phyloP scores from a whole-genome alignment of 2,888 invertebrate species.

The Drymonia ruficornis region DNA sequence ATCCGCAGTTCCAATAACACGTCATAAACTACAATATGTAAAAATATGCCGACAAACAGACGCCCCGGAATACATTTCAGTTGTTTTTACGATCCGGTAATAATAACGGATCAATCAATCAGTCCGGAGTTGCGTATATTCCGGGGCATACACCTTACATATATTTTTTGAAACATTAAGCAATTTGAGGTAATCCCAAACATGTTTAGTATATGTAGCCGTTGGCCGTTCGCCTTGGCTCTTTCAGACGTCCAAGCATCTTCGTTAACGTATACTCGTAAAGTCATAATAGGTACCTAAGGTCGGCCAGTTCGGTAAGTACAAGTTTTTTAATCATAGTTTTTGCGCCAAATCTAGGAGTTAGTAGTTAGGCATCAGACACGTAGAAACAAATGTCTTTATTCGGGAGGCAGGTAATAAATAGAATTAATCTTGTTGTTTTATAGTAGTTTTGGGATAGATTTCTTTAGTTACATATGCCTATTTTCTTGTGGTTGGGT shows the following conservation, averaged over 20 bases:
- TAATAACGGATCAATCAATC: slow-evolving; percentile 55
- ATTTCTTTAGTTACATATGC: background rate
- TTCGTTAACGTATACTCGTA: too few species aligned
- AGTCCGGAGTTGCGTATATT: slow-evolving; percentile 32
- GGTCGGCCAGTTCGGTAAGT: slow-evolving; percentile 51
- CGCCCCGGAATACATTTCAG: slow-evolving; percentile 38
- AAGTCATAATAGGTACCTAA: too few species aligned
- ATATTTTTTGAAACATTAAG: too few species aligned
- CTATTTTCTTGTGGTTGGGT: too few species aligned
- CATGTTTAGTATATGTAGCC: too few species aligned
- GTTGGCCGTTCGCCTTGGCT: too few species aligned
- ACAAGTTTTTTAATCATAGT: slow-evolving; percentile 63
- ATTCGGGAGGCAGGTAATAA: slow-evolving; percentile 33
- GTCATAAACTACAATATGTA: slow-evolving; percentile 25
- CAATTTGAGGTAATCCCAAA: too few species aligned
- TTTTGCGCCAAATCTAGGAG: slow-evolving; percentile 35
- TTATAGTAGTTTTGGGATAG: slow-evolving; percentile 8
- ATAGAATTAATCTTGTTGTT: slow-evolving; percentile 38
- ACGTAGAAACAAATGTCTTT: slow-evolving; percentile 32
- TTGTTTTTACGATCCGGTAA: slow-evolving; percentile 45
- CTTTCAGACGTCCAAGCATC: too few species aligned
- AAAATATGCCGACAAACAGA: slow-evolving; percentile 38
- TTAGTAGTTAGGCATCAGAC: slow-evolving; percentile 13
- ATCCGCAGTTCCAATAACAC: slow-evolving; percentile 6
- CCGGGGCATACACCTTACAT: background rate